A percentile compares a stretch with the other conserved stretches of the same genome.
Conservation (phyloP, 37 sponge, comb jelly and placozoan genomes). For the Eunapius fragilis region DNA sequence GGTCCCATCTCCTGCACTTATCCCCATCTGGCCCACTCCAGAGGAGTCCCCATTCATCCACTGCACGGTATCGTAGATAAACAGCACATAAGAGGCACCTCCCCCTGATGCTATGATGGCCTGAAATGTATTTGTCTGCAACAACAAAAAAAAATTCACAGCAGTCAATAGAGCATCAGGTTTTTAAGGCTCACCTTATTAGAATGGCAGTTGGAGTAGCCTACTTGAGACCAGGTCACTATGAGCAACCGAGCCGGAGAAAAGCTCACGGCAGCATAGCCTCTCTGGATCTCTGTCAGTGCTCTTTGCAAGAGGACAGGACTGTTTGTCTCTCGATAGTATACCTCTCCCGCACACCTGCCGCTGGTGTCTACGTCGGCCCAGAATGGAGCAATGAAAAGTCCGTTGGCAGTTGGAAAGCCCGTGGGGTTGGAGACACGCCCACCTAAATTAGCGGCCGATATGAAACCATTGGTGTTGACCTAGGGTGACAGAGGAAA, state of each 20-base stretch:
- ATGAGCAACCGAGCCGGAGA: neutral
- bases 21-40: conserved; percentile 6
- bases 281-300: neutral
- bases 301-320: conserved; percentile 1
- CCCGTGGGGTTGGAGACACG: neutral
- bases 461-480: neutral
- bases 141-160: neutral
- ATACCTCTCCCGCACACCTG: neutral
- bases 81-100: conserved; percentile 9
- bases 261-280: conserved; percentile 1
- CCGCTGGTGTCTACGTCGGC: conserved; percentile 16
- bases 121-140: conserved; percentile 16
- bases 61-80: conserved; percentile 10
- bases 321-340: conserved; percentile 8
- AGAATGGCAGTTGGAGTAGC: neutral
- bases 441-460: neutral
- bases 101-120: conserved; percentile 13
- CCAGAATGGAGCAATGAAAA: conserved; percentile 23
- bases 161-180: neutral
- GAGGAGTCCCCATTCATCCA: conserved; percentile 32
- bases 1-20: conserved; percentile 33
- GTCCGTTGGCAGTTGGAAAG: neutral
- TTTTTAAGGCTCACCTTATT: neutral
- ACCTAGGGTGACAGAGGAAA: neutral
- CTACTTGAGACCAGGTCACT: conserved; percentile 9